A percentile compares a stretch with the other conserved stretches of the same genome.
These are phyloP conservation scores for Parasteatoda lunata DNA, from an alignment of 2,888 invertebrate species.

Conservation along the genomic window DNA sequence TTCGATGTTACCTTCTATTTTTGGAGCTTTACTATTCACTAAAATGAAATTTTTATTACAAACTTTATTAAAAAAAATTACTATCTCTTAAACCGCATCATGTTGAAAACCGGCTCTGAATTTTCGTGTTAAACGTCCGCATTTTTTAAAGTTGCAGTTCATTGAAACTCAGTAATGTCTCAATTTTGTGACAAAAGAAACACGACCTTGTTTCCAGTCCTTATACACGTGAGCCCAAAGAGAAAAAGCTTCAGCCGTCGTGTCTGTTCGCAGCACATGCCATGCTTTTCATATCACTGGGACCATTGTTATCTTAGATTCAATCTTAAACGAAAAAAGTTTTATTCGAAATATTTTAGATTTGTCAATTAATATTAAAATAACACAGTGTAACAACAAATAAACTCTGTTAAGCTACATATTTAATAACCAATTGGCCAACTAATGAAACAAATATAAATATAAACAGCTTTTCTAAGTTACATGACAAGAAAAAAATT, in stretches of 20 bases:
- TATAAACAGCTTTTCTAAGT: too few species aligned
- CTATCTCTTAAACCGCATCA: constrained; percentile 9
- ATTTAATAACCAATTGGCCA: too few species aligned
- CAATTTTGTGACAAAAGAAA: constrained; percentile 22
- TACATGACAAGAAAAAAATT: too few species aligned
- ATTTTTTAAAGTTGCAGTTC: constrained; percentile 32
- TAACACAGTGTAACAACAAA: too few species aligned
- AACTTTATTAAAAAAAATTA: constrained; percentile 37
- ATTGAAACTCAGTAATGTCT: constrained; percentile 18
- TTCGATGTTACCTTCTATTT: constrained; percentile 44
- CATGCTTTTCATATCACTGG: constrained; percentile 65
- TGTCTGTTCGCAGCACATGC: constrained; percentile 65
- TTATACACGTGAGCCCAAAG: constrained; percentile 46
- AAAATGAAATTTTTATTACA: constrained; percentile 29
- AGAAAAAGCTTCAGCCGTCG: constrained; percentile 59
- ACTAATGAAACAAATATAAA: too few species aligned
- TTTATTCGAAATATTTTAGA: too few species aligned
- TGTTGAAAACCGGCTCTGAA: background rate
- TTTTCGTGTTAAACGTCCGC: constrained; percentile 42
- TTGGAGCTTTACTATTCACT: constrained; percentile 39
- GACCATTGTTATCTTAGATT: constrained; percentile 55
- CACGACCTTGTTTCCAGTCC: constrained; percentile 41
- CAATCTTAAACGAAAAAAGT: constrained; percentile 3
- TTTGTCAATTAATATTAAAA: too few species aligned
- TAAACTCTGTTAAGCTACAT: too few species aligned